Evolutionary conservation across 2,888 invertebrate species (phyloP).

Genomic region (Apantesis nais): DNA sequence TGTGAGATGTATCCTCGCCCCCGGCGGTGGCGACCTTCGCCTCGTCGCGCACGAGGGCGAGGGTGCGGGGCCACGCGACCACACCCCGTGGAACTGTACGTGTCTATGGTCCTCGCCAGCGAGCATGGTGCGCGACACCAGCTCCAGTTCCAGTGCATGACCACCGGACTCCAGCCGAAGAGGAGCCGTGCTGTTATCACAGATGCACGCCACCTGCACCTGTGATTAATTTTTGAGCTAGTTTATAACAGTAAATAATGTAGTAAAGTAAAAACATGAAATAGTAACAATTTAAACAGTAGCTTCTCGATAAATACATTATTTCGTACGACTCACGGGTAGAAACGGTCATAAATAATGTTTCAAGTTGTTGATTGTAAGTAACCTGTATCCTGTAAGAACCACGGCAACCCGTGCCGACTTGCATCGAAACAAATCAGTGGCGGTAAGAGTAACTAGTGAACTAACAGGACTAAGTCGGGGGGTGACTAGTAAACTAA

Average conservation of each 20-base stretch:
- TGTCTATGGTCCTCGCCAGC: conserved; percentile 93
- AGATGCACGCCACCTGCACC: conserved; percentile 91
- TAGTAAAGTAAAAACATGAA: no score
- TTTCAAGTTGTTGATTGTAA: no score
- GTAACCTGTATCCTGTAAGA: no score
- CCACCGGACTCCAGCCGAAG: conserved; percentile 60
- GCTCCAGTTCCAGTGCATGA: conserved; percentile 89
- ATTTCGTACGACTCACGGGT: no score
- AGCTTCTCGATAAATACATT: no score
- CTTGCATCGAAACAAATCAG: no score
- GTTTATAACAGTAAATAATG: no score
- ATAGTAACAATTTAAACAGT: no score
- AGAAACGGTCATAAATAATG: no score
- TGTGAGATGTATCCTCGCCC: conserved; percentile 65
- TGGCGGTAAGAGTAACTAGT: no score
- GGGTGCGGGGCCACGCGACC: conserved; percentile 51
- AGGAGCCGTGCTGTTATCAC: conserved; percentile 88
- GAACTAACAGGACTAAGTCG: no score
- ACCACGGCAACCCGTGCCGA: no score
- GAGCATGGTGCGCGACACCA: conserved; percentile 90
- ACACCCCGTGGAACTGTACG: conserved; percentile 91
- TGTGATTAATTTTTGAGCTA: conserved; percentile 28
- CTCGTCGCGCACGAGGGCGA: conserved; percentile 54
- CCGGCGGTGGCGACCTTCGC: conserved; percentile 64
- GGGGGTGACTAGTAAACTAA: background rate